Percentiles rank a stretch among this genome's conserved stretches.
Evolutionary conservation across 2,888 invertebrate genomes (phyloP).

Genomic region (Dascillus cervinus): DNA sequence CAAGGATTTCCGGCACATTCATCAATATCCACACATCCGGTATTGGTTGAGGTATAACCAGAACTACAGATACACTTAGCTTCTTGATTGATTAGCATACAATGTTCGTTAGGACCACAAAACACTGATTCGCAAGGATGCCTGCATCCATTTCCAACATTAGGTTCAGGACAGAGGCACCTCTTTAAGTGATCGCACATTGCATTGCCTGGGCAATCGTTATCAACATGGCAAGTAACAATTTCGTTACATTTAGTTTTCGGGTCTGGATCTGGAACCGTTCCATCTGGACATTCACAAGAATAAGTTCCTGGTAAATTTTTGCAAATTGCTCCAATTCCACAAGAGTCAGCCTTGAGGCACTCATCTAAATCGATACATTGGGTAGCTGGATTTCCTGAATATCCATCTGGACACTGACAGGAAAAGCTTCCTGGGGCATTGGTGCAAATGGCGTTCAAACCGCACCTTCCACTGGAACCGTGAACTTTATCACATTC

Average conservation of each 20-base stretch:
- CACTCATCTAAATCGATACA: slow-evolving; percentile 85
- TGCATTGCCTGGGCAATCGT: slow-evolving; percentile 84
- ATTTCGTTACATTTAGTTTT: slow-evolving; percentile 74
- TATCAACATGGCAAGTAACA: slow-evolving; percentile 65
- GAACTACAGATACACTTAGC: slow-evolving; percentile 78
- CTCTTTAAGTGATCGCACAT: slow-evolving; percentile 70
- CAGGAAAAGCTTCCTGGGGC: slow-evolving; percentile 73
- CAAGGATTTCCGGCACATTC: slow-evolving; percentile 82
- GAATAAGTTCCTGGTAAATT: slow-evolving; percentile 70
- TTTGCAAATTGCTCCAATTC: slow-evolving; percentile 70
- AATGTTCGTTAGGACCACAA: slow-evolving; percentile 83
- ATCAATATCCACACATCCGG: slow-evolving; percentile 80
- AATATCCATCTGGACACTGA: slow-evolving; percentile 75
- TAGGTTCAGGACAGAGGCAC: slow-evolving; percentile 85
- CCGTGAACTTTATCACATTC: slow-evolving; percentile 79
- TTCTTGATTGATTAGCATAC: slow-evolving; percentile 73
- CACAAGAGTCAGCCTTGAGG: slow-evolving; percentile 61
- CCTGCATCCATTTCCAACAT: slow-evolving; percentile 84
- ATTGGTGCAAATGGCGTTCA: slow-evolving; percentile 74
- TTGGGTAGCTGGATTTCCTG: slow-evolving; percentile 75
- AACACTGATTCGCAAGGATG: slow-evolving; percentile 85
- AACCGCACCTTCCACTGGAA: slow-evolving; percentile 76
- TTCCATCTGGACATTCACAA: slow-evolving; percentile 76
- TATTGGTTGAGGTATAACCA: slow-evolving; percentile 68
- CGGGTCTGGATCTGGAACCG: slow-evolving; percentile 77